These are phyloP conservation scores for Rhinichthys klamathensis DNA, from an alignment of 2,113 vertebrate species.

Conservation along the genomic window DNA sequence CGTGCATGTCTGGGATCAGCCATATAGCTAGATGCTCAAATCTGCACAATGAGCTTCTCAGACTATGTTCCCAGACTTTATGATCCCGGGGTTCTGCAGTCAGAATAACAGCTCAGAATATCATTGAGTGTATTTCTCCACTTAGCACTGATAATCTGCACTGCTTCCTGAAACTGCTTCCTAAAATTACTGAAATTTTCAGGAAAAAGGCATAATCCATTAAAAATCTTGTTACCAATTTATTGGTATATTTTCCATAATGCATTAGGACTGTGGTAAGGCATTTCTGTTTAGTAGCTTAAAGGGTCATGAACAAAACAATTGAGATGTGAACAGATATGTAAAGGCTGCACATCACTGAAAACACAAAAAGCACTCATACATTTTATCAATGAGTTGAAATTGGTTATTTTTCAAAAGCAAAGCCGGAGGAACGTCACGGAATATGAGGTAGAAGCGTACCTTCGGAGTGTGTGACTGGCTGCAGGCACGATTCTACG, in stretches of 20 bases:
- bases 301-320: neutral
- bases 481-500: too few species aligned
- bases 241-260: neutral
- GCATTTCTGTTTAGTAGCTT: neutral
- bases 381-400: too few species aligned
- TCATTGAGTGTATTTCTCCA: constrained; percentile 54
- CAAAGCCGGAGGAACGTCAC: too few species aligned
- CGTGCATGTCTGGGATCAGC: constrained; percentile 24
- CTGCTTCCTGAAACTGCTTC: constrained; percentile 58
- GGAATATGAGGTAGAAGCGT: too few species aligned
- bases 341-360: too few species aligned
- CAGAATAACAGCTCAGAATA: constrained; percentile 51
- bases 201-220: constrained; percentile 64
- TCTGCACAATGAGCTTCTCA: constrained; percentile 4
- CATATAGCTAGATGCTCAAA: constrained; percentile 38
- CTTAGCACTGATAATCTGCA: constrained; percentile 56
- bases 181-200: constrained; percentile 59
- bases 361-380: too few species aligned
- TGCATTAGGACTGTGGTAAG: neutral
- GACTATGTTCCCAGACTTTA: neutral
- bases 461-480: too few species aligned
- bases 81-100: constrained; percentile 1
- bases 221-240: constrained; percentile 60
- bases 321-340: too few species aligned
- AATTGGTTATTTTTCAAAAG: too few species aligned